phyloP scores from a whole-genome alignment of 2,888 invertebrate genomes.

The Amphiduros pacificus region DNA sequence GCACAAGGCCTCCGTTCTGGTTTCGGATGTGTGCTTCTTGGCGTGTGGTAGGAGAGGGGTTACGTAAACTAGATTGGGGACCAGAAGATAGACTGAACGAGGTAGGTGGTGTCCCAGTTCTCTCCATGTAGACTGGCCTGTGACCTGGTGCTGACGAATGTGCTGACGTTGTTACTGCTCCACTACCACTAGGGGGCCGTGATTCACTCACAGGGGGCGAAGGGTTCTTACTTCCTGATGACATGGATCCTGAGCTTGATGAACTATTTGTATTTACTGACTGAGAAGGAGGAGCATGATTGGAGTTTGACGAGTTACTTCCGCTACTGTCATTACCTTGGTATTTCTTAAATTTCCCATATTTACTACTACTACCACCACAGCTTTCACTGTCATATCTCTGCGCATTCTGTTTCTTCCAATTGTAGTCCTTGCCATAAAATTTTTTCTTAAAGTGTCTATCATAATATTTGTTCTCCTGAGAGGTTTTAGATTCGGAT shows the following conservation, averaged over 20 bases:
- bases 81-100: background rate
- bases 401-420: constrained; percentile 20
- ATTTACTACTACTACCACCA: background rate
- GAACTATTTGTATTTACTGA: background rate
- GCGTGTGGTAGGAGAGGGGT: background rate
- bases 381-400: constrained; percentile 11
- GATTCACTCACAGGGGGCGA: background rate
- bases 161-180: background rate
- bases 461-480: constrained; percentile 29
- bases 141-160: no score
- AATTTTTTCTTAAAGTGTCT: constrained; percentile 34
- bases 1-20: background rate
- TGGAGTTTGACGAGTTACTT: background rate
- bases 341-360: constrained; percentile 17
- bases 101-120: no score
- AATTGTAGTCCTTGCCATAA: constrained; percentile 19
- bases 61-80: background rate
- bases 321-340: constrained; percentile 28
- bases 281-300: background rate
- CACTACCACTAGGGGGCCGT: background rate
- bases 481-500: no score
- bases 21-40: no score
- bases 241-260: background rate
- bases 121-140: no score
- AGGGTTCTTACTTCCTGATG: no score